Base-by-base conservation (phyloP, 2,113 vertebrate species). In the Gadus chalcogrammus region DNA sequence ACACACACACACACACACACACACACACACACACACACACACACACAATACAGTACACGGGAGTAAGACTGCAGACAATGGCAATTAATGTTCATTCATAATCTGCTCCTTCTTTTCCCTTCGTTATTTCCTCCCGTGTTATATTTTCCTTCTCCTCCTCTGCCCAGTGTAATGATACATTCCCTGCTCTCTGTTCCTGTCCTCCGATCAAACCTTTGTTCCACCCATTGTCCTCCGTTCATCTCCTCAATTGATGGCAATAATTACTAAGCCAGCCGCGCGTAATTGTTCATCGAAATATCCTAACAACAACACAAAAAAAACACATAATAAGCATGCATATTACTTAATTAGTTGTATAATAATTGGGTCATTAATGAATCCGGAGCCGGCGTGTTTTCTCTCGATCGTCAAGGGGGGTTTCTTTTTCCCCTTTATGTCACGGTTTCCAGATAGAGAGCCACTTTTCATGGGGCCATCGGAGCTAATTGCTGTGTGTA, bases 271-370 rank as follows among this genome's bases (percentile, higher is more conserved):
- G 67, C 79, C 69, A 69, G 74, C 80, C 24, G 16, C 79, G 78
- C 70, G 5, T 74, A 78, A 87, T 83, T 82, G 82, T 79, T 74
- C 70, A 80, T 73, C 82, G 80, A 27, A 67, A 86, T 84, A 84
- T 79, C 69, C 74, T 70, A 68, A 83, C 61, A 58, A 31, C 42
- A 13, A 48, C 42, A 2, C 2, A 13, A 48, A 56, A 22, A 69
- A 85, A 77, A 76, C 12, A 71, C 82, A 85, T 82, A 84, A 83
- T 68, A 84, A 84, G 70, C 53, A 5, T 17, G 58, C 52, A 35
- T 74, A 82, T 82, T 77, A 80, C 75, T 83, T 73, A 83, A 80
- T 79, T 82, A 78, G 74, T 73, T 71, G 77, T 55, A 70, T 77
- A 71, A 9, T 80, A 81, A 85, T 81, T 83, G 75, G 73, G 67